Base-by-base conservation (phyloP, 2,113 vertebrate species). In the Platichthys stellatus region DNA sequence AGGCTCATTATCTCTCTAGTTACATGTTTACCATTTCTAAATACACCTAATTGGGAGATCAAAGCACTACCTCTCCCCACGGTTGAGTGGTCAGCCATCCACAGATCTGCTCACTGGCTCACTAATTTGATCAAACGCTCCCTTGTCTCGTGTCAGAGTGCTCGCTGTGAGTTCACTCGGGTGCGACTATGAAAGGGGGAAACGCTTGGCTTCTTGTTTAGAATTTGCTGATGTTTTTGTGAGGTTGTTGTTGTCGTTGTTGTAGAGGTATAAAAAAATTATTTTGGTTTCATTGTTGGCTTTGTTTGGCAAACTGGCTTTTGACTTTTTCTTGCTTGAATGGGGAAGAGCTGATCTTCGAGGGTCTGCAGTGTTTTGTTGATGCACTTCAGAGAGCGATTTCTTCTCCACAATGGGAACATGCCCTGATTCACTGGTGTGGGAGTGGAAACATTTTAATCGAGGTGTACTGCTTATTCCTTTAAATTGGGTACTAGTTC, bases 11-110 rank as follows among this genome's bases (percentile, higher is more conserved):
- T 90, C 74, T 35, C 68, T 75, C 66, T 81, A 77, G 90, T 86
- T 91, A 79, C 91, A 91, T 92, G 90, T 92, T 54, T 54, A 54
- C 51, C 51, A 9, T 54, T 93, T 91, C 84, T 87, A 90, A 92
- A 91, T 81, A 82, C 72, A 86, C 67, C 87, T 94, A 91, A 93
- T 92, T 93, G 90, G 90, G 61, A 80, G 88, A 92, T 90, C 83
- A 92, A 83, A 86, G 72, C 65, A 18, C 80, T 81, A 66, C 49
- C 68, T 75, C 74, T 76, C 58, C 63, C 63, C 65, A 51, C 13
- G 20, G 65, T 58, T 74, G 72, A 69, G 62, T 58, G 58, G 47
- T 69, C 72, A 74, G 62, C 69, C 38, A 60, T 77, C 54, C 83
- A 66, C 69, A 43, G 69, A 80, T 73, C 80, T 38, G 67, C 63